Percentiles rank a stretch among this genome's conserved stretches.
Evolutionary conservation across 2,797 vertebrate species (phyloP).

Genomic region (Lophius americanus): DNA sequence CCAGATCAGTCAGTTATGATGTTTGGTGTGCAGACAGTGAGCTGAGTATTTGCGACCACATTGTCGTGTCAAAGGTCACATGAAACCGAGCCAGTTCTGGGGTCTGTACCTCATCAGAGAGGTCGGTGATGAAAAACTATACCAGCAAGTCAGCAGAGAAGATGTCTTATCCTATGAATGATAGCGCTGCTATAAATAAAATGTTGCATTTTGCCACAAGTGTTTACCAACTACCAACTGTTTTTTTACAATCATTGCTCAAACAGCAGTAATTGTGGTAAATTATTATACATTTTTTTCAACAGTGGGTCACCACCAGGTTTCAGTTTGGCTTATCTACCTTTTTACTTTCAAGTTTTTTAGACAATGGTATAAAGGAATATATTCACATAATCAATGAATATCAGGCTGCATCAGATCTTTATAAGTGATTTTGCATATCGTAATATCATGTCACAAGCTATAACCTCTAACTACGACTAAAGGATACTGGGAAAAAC

Average conservation of each 20-base stretch:
- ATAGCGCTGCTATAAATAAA: constrained; percentile 9
- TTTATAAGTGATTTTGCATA: too few relatives aligned
- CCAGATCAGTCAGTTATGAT: constrained; percentile 5
- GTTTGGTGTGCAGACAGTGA: constrained; percentile 1
- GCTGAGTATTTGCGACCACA: constrained; percentile 37
- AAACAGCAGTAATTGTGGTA: too few relatives aligned
- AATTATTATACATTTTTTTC: too few relatives aligned
- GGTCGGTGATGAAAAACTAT: constrained; percentile 11
- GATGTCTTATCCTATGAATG: constrained; percentile 15
- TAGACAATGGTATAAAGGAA: too few relatives aligned
- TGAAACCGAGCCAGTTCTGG: constrained; percentile 24
- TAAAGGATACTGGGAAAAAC: neutral
- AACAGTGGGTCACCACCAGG: too few relatives aligned
- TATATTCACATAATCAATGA: too few relatives aligned
- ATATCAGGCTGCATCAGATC: too few relatives aligned
- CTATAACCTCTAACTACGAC: neutral
- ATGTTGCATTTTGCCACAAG: neutral
- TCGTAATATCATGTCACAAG: too few relatives aligned
- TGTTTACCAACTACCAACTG: too few relatives aligned
- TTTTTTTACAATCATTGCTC: too few relatives aligned
- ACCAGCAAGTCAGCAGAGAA: constrained; percentile 17
- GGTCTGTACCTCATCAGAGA: constrained; percentile 34
- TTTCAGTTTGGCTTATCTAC: too few relatives aligned
- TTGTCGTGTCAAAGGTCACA: constrained; percentile 45
- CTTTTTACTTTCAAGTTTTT: too few relatives aligned